Conservation (phyloP, 2,113 vertebrate genomes). For the Tonatia bakeri region DNA sequence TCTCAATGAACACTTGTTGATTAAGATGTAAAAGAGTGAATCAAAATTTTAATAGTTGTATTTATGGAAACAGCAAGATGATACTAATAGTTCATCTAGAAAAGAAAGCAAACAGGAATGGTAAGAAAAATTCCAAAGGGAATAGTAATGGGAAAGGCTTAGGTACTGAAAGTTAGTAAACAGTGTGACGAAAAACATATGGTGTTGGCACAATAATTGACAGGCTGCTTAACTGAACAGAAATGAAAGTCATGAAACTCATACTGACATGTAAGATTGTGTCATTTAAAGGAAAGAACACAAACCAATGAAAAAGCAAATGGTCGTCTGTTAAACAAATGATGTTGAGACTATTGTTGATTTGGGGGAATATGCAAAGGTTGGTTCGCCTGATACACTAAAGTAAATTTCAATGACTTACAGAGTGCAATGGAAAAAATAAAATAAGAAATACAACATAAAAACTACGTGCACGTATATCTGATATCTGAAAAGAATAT, state of each 20-base stretch:
- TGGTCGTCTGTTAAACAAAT: not conserved
- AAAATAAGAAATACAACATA: conserved; percentile 14
- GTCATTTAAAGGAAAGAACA: not conserved
- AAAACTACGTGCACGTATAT: not conserved
- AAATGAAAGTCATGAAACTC: not conserved
- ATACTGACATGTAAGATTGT: not conserved
- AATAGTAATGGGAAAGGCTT: not conserved
- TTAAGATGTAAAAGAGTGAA: not conserved
- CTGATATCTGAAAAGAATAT: not conserved
- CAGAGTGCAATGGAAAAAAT: not conserved
- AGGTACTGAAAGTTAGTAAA: not conserved
- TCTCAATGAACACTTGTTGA: not conserved
- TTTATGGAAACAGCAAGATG: not conserved
- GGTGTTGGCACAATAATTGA: not conserved
- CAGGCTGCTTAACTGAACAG: not conserved
- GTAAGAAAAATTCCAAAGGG: not conserved
- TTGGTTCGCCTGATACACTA: not conserved
- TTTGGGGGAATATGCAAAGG: not conserved
- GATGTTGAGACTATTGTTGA: not conserved
- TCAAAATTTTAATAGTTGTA: not conserved
- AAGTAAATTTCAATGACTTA: conserved; percentile 1
- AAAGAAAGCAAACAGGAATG: not conserved
- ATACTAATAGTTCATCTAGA: not conserved
- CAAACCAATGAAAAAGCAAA: conserved; percentile 11
- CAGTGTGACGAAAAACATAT: not conserved